Base-by-base conservation (phyloP, 30 jellyfish, hydroid and myxozoan genomes). In the Aurelia coerulea region DNA sequence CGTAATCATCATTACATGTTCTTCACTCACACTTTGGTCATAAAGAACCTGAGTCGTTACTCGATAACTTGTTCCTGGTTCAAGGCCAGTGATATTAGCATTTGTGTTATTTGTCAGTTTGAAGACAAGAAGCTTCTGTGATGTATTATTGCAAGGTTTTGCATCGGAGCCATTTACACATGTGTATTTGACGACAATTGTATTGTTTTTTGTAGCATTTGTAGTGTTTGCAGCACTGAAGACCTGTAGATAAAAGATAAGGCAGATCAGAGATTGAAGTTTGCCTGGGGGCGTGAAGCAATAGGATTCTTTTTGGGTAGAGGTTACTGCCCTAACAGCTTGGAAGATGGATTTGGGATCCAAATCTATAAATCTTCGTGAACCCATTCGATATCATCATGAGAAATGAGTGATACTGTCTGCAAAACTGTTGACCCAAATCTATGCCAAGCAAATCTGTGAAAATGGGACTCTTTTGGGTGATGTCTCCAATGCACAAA, bases 141-240 rank as follows among this genome's bases (percentile, higher is more conserved):
- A 17, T n/a, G 70, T 17, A 60, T 13, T 5, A 17, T 60, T 60
- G 70, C 70, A 60, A 1, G 70, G 70, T 1, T 5, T 17, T 60
- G 70, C 15, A 17, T 60, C 13, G 39, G 31, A 17, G 70, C 70
- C 15, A 23, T 60, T 60, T 0, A 17, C 15, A 11, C 70, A 60
- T 10, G 1, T 60, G 35, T 60, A 60, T 60, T 13, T 60, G 35
- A 60, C 70, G 70, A 60, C 70, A 60, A 60, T 60, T 5, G 70
- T 60, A 10, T 23, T n/a, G 35, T 23, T 60, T 34, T 10, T 60
- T 60, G 70, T 60, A 60, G 15, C 8, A 14, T 6, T 23, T 60
- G 70, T 60, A 60, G 35, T 59, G 68, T 59, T 59, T 59, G 68
- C 68, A 14, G 68, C 56, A 46, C 56, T 46, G 56, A 46, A 46